A percentile compares a stretch with the other conserved stretches of the same genome.
Conservation (phyloP, 2,113 vertebrate species). For the Athene cunicularia region DNA sequence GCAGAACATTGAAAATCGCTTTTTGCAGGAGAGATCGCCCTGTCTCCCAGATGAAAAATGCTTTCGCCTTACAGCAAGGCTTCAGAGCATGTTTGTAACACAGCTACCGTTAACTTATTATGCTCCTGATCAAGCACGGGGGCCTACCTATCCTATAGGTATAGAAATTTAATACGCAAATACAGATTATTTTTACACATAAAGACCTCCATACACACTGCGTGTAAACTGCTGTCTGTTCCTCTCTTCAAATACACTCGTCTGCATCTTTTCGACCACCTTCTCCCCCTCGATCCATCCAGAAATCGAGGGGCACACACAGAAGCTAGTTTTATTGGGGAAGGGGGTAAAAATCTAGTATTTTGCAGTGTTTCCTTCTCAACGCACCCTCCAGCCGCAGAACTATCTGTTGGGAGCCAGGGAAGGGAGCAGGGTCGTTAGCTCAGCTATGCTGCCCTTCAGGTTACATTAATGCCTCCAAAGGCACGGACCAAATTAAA, state of each 20-base stretch:
- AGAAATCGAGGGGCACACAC: not conserved
- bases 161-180: accelerated
- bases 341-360: not conserved
- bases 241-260: too few relatives aligned
- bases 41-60: not conserved
- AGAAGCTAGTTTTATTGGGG: accelerated
- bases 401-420: not conserved
- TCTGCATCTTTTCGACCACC: accelerated
- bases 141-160: accelerated
- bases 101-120: accelerated
- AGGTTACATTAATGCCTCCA: not conserved
- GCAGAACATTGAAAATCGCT: not conserved
- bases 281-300: accelerated
- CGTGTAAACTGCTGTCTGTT: accelerated
- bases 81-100: accelerated
- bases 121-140: accelerated
- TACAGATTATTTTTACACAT: accelerated
- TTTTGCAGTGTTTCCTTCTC: not conserved
- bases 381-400: not conserved
- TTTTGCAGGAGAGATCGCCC: not conserved
- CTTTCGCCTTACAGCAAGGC: not conserved
- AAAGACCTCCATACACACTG: accelerated
- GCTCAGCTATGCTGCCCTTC: not conserved
- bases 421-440: not conserved
- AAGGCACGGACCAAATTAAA: not conserved